Evolutionary conservation across 2,888 invertebrate species (phyloP).

Genomic region (Prosapia bicincta): DNA sequence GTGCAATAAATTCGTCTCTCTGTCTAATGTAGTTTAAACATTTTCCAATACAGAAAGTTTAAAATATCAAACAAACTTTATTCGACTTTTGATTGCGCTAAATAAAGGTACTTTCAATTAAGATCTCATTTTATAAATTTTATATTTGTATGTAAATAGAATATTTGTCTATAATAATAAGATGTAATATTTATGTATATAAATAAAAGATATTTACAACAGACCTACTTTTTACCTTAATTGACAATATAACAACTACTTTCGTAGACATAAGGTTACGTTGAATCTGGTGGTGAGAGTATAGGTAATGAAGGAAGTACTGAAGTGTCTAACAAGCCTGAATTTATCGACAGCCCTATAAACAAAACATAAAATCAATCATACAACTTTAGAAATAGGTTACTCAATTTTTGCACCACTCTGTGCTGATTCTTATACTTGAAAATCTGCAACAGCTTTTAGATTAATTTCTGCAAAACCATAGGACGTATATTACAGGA

Average conservation of each 20-base stretch:
- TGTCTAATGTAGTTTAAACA: no score
- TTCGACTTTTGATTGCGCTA: background rate
- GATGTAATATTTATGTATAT: background rate
- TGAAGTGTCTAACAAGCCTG: slow-evolving; percentile 13
- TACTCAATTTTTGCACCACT: no score
- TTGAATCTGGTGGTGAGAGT: slow-evolving; percentile 17
- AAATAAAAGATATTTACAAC: background rate
- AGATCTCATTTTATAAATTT: background rate
- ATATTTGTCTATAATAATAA: background rate
- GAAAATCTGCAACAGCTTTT: no score
- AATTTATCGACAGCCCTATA: background rate
- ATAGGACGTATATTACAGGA: no score
- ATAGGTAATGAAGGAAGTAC: slow-evolving; percentile 18
- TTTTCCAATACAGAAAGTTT: background rate
- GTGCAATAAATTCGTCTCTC: no score
- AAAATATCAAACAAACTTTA: no score
- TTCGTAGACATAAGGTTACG: background rate
- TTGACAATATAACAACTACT: background rate
- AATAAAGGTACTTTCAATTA: background rate
- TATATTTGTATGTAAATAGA: background rate
- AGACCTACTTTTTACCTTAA: background rate
- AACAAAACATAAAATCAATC: no score
- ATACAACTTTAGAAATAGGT: no score
- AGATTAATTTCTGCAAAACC: no score
- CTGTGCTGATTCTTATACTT: no score